phyloP scores from a whole-genome alignment of 2,797 vertebrate genomes.

The Percopsis omiscomaycus region DNA sequence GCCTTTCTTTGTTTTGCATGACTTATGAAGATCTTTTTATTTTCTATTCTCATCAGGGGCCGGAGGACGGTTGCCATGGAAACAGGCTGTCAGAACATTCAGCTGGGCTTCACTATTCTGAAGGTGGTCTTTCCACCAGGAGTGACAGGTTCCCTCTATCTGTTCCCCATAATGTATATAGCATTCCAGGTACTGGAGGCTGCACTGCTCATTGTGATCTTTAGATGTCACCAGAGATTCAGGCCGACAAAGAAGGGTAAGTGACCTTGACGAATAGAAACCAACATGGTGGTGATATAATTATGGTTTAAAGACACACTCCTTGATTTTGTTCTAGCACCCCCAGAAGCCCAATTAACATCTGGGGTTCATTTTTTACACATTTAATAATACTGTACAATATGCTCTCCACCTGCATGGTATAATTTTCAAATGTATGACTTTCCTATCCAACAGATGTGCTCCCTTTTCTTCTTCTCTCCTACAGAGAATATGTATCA shows the following conservation, averaged over 20 bases:
- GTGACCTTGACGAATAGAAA: neutral
- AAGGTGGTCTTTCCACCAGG: constrained; percentile 74
- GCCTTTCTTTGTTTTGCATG: constrained; percentile 9
- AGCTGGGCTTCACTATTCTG: constrained; percentile 77
- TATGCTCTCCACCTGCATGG: too few relatives aligned
- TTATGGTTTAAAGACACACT: too few relatives aligned
- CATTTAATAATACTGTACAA: too few relatives aligned
- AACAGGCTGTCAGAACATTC: constrained; percentile 83
- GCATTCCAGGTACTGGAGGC: constrained; percentile 77
- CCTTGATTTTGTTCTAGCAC: too few relatives aligned
- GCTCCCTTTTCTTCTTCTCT: neutral
- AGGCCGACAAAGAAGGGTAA: constrained; percentile 50
- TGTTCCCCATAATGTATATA: constrained; percentile 79
- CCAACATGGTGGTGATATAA: too few relatives aligned
- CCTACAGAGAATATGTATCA: constrained; percentile 36
- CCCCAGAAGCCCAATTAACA: too few relatives aligned
- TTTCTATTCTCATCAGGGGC: constrained; percentile 57
- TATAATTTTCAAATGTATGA: too few relatives aligned
- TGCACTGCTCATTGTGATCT: constrained; percentile 64
- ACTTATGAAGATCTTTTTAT: constrained; percentile 9
- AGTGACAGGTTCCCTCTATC: constrained; percentile 73
- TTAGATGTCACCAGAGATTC: constrained; percentile 63
- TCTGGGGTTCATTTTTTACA: too few relatives aligned
- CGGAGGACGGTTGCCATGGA: constrained; percentile 78
- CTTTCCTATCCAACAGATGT: too few relatives aligned